Evolutionary conservation across 1,140 invertebrate genomes (phyloP).

Genomic region (Orussus abietinus): DNA sequence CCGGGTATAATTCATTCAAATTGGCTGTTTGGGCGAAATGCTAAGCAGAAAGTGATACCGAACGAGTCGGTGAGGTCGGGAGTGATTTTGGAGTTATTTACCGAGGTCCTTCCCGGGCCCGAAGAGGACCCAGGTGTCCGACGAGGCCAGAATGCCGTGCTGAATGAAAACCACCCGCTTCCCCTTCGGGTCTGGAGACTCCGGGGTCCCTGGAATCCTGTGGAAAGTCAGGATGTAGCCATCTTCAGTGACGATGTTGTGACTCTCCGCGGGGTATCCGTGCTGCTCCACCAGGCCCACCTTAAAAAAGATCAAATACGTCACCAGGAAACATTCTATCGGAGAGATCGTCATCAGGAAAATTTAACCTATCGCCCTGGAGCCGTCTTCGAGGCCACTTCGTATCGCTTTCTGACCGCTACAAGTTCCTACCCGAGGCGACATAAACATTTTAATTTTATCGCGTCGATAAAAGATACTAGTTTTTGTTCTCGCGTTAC

Average conservation of each 20-base stretch:
- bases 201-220: constrained; percentile 45
- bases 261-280: constrained; percentile 49
- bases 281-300: constrained; percentile 27
- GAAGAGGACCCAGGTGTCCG: constrained; percentile 51
- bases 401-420: no score
- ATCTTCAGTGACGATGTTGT: constrained; percentile 46
- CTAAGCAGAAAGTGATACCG: background rate
- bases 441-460: no score
- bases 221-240: constrained; percentile 51
- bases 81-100: constrained; percentile 22
- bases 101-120: constrained; percentile 45
- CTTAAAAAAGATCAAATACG: no score
- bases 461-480: no score
- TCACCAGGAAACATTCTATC: no score
- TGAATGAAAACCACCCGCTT: constrained; percentile 49
- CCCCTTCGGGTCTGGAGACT: constrained; percentile 20
- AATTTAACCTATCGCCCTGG: no score
- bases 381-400: no score
- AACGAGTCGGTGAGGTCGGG: background rate
- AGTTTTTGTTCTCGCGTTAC: no score
- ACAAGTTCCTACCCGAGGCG: no score
- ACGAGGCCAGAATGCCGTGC: constrained; percentile 55
- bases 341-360: no score
- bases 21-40: background rate
- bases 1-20: background rate